Percentiles rank a stretch among this genome's conserved stretches.
phyloP scores from a whole-genome alignment of 2,797 vertebrate species.

The Anguilla megastoma region DNA sequence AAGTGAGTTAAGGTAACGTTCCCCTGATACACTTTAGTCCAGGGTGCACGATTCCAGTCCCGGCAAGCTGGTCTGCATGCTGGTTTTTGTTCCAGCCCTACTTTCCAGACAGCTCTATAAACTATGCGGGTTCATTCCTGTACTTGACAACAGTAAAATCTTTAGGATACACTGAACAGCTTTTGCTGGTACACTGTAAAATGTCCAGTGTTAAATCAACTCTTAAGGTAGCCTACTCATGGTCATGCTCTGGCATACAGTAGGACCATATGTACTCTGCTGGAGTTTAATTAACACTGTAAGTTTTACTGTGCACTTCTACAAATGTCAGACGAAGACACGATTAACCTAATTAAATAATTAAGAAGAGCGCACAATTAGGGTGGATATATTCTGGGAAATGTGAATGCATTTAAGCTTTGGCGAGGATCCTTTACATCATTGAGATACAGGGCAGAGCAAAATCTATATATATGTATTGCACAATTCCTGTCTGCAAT shows the following conservation, averaged over 20 bases:
- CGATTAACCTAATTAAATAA: not conserved
- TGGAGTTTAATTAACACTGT: too few species aligned
- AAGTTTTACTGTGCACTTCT: too few species aligned
- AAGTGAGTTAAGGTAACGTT: not conserved
- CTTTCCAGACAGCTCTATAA: too few species aligned
- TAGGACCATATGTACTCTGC: too few species aligned
- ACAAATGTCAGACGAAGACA: not conserved
- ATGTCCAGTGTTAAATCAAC: too few species aligned
- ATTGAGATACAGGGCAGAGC: not conserved
- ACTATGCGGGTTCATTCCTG: too few species aligned
- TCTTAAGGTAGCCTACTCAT: too few species aligned
- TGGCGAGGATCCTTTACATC: not conserved
- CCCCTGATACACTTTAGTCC: not conserved
- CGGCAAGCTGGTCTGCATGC: constrained; percentile 42
- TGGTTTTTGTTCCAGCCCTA: not conserved
- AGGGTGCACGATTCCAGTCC: constrained; percentile 31
- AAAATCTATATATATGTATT: not conserved
- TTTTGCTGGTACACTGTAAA: too few species aligned
- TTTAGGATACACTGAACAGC: too few species aligned
- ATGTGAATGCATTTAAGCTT: not conserved
- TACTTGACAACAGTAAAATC: too few species aligned
- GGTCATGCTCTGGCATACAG: too few species aligned
- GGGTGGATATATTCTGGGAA: not conserved
- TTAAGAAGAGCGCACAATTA: not conserved
- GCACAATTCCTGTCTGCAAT: not conserved